These are phyloP conservation scores for Collichthys lucidus DNA, from an alignment of 2,113 vertebrate genomes.

Conservation along the genomic window DNA sequence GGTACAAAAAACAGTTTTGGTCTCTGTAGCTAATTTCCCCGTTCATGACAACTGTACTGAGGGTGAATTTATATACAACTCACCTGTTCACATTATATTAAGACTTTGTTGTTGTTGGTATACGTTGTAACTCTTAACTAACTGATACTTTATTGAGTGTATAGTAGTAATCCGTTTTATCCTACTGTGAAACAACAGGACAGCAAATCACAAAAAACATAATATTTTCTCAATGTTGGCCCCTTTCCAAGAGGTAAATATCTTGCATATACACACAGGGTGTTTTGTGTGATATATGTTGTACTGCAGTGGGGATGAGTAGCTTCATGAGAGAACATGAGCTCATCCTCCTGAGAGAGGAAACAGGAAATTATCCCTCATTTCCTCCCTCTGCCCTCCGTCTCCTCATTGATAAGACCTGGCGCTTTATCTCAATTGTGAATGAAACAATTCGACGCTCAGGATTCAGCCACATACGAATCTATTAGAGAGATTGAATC, in stretches of 20 bases:
- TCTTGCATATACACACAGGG: neutral
- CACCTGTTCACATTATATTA: too few species aligned
- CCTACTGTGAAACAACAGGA: neutral
- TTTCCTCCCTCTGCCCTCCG: constrained; percentile 36
- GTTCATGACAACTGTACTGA: too few species aligned
- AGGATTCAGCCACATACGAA: neutral
- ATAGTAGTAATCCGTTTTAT: too few species aligned
- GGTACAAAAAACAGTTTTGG: too few species aligned
- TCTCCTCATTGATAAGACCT: constrained; percentile 32
- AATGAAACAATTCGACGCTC: constrained; percentile 30
- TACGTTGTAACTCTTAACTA: too few species aligned
- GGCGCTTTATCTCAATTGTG: constrained; percentile 1
- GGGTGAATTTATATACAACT: too few species aligned
- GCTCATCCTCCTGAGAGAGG: constrained; percentile 17
- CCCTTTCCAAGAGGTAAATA: neutral
- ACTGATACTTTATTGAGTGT: too few species aligned
- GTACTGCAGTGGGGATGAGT: neutral
- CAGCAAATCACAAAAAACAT: too few species aligned
- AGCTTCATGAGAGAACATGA: constrained; percentile 21
- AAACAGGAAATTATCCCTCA: constrained; percentile 31
- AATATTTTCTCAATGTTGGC: neutral
- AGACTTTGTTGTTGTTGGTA: too few species aligned
- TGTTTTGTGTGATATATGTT: neutral
- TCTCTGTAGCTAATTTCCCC: too few species aligned
- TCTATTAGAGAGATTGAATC: neutral